A percentile compares a stretch with the other conserved stretches of the same genome.
Conservation (phyloP, 2,888 invertebrate genomes). For the Rutpela maculata region DNA sequence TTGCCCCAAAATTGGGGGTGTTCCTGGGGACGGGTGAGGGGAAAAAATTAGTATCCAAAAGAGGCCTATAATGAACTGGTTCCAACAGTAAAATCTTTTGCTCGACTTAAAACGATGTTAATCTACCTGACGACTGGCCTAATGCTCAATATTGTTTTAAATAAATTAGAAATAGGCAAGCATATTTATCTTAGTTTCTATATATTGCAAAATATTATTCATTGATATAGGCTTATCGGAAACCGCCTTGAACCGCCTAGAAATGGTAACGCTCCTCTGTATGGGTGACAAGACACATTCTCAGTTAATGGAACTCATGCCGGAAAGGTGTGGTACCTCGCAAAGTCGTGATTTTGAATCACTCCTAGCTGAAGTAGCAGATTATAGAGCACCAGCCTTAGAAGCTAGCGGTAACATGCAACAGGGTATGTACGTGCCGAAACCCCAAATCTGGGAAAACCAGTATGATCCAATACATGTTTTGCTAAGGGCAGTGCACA, state of each 20-base stretch:
- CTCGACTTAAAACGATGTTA: too few species aligned
- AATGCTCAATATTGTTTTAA: too few species aligned
- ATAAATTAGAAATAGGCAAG: too few species aligned
- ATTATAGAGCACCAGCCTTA: slow-evolving; percentile 87
- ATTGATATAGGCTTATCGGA: slow-evolving; percentile 77
- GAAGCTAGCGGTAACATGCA: slow-evolving; percentile 85
- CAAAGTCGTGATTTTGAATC: slow-evolving; percentile 92
- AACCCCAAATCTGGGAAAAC: slow-evolving; percentile 88
- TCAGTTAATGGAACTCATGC: slow-evolving; percentile 95
- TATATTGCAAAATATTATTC: background rate
- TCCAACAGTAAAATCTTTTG: too few species aligned
- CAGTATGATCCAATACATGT: slow-evolving; percentile 97
- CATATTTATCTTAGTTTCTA: too few species aligned
- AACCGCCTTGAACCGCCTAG: slow-evolving; percentile 82
- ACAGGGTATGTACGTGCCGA: slow-evolving; percentile 92
- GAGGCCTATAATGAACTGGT: too few species aligned
- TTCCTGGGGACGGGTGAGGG: too few species aligned
- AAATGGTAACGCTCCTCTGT: slow-evolving; percentile 94
- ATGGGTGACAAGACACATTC: slow-evolving; percentile 97
- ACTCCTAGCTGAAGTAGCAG: slow-evolving; percentile 82
- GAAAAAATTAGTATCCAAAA: too few species aligned
- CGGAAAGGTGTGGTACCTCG: slow-evolving; percentile 94
- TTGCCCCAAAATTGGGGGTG: too few species aligned
- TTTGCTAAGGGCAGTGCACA: slow-evolving; percentile 90
- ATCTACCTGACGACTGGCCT: too few species aligned